Evolutionary conservation across 2,797 vertebrate species (phyloP).

Genomic region (Darevskia mixta): DNA sequence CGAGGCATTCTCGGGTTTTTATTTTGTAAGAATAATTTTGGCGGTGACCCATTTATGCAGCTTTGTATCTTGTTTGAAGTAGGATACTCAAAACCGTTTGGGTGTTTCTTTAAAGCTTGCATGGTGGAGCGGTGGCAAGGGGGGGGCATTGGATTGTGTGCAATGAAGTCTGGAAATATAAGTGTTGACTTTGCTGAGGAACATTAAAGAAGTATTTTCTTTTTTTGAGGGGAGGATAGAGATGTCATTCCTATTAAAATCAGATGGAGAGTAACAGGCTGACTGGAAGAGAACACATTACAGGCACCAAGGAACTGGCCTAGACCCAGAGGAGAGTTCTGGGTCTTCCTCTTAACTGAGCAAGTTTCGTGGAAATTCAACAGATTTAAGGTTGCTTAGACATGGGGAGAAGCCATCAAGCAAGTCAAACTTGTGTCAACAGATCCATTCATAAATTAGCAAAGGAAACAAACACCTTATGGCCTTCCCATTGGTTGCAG

Average conservation of each 20-base stretch:
- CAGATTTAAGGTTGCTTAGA: neutral
- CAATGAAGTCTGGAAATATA: slow-evolving; percentile 21
- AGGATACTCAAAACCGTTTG: neutral
- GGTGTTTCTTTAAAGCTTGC: neutral
- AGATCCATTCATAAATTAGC: too few species aligned
- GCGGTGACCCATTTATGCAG: neutral
- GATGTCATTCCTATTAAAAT: slow-evolving; percentile 18
- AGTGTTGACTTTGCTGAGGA: neutral
- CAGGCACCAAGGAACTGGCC: neutral
- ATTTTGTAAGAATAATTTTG: neutral
- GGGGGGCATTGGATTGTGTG: neutral
- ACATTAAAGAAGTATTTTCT: neutral
- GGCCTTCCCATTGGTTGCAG: too few species aligned
- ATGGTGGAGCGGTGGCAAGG: neutral
- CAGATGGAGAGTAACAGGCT: slow-evolving; percentile 27
- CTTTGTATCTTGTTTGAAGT: slow-evolving; percentile 3
- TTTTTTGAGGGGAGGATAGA: slow-evolving; percentile 6
- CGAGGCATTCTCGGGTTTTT: slow-evolving; percentile 5
- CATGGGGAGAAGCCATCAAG: neutral
- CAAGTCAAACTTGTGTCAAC: too few species aligned
- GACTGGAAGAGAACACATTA: neutral
- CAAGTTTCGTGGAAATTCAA: neutral
- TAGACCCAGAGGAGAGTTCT: neutral
- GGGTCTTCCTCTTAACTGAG: neutral
- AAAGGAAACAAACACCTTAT: too few species aligned